Conservation (phyloP, 1,140 invertebrate genomes). For the Pseudomyrmex cubaensis region DNA sequence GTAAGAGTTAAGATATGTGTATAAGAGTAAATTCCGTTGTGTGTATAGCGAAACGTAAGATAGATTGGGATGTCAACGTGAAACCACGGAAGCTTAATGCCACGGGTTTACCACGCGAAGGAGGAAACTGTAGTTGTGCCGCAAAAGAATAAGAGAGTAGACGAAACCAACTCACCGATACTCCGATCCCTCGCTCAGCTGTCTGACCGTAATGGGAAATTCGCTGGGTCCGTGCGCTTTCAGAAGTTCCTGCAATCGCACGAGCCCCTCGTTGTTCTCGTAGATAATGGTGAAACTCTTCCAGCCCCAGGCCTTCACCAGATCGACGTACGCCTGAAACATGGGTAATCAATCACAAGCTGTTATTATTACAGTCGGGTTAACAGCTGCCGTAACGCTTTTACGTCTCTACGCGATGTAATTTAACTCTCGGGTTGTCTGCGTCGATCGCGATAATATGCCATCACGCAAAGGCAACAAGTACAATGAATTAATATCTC, state of each 20-base stretch:
- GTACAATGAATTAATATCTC: conserved; percentile 7
- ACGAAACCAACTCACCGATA: conserved; percentile 88
- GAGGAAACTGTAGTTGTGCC: background rate
- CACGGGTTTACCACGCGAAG: background rate
- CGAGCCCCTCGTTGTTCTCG: conserved; percentile 97
- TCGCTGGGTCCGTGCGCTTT: conserved; percentile 95
- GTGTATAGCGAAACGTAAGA: background rate
- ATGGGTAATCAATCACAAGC: conserved; percentile 55
- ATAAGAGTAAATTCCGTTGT: background rate
- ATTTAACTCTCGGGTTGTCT: conserved; percentile 34
- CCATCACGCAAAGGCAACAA: conserved; percentile 2
- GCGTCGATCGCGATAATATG: conserved; percentile 14
- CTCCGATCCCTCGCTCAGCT: conserved; percentile 92
- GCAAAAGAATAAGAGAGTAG: conserved; percentile 11
- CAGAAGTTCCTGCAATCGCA: conserved; percentile 95
- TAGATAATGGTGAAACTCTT: conserved; percentile 97
- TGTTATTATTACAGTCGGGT: conserved; percentile 48
- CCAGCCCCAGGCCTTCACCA: conserved; percentile 96
- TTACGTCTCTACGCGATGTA: conserved; percentile 35
- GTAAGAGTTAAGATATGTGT: no score
- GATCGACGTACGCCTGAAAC: conserved; percentile 94
- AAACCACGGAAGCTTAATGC: conserved; percentile 2
- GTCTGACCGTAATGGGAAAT: conserved; percentile 92
- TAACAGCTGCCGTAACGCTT: conserved; percentile 47
- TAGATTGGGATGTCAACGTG: background rate